phyloP scores from a whole-genome alignment of 2,888 invertebrate species.

The Leptinotarsa rubiginosa region DNA sequence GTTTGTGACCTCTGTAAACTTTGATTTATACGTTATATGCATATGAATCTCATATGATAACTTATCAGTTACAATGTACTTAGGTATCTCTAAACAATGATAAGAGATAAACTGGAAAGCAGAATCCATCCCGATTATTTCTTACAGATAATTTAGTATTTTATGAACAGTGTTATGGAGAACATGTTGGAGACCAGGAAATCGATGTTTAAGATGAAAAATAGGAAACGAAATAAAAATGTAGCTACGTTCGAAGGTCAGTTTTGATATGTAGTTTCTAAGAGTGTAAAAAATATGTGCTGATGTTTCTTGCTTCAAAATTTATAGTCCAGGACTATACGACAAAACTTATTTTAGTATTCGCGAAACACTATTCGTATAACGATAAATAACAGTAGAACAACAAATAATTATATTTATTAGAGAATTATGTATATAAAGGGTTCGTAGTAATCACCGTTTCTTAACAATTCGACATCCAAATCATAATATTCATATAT shows the following conservation, averaged over 20 bases:
- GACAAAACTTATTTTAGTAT: no score
- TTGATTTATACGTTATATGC: conserved; percentile 25
- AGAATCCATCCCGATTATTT: conserved; percentile 30
- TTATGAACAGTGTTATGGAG: conserved; percentile 21
- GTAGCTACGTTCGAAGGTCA: background rate
- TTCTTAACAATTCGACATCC: no score
- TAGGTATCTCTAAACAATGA: conserved; percentile 41
- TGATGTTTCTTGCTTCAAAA: background rate
- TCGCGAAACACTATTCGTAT: no score
- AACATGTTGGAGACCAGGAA: background rate
- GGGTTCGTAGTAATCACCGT: no score
- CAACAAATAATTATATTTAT: no score
- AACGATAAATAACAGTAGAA: no score
- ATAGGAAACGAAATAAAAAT: conserved; percentile 1
- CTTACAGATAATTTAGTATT: conserved; percentile 29
- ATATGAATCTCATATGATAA: conserved; percentile 28
- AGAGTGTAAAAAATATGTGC: background rate
- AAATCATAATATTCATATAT: no score
- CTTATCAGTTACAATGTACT: conserved; percentile 35
- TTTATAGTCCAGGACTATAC: background rate
- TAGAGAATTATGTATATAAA: no score
- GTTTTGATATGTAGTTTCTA: background rate
- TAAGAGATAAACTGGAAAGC: conserved; percentile 35
- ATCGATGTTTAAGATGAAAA: background rate
- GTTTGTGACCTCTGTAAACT: conserved; percentile 33